These are phyloP conservation scores for Heliconius hortense DNA, from an alignment of 2,888 invertebrate genomes.

Conservation along the genomic window DNA sequence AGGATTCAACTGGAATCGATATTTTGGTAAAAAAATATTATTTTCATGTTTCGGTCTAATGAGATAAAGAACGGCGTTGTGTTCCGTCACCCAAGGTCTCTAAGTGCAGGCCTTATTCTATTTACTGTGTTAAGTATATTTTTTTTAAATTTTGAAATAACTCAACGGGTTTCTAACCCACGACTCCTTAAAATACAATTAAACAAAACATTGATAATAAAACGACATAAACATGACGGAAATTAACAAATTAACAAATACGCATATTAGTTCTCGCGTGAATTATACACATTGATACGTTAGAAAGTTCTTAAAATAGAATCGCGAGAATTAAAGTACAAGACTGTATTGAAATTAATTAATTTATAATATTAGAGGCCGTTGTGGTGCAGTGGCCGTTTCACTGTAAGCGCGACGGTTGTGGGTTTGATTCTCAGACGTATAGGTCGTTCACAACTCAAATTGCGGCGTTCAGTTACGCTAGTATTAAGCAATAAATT, in stretches of 20 bases:
- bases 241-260: constrained; percentile 3
- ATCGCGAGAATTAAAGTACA: not conserved
- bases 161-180: no score
- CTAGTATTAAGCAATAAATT: no score
- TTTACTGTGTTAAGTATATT: no score
- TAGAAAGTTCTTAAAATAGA: constrained; percentile 16
- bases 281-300: constrained; percentile 8
- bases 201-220: no score
- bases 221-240: no score
- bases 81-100: not conserved
- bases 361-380: not conserved
- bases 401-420: not conserved
- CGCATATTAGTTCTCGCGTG: constrained; percentile 15
- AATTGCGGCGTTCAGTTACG: no score
- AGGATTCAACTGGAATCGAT: no score
- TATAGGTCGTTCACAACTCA: no score
- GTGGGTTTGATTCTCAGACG: not conserved
- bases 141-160: no score
- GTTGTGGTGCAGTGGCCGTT: not conserved
- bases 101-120: no score
- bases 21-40: not conserved
- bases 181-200: no score
- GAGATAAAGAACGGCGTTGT: not conserved
- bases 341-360: not conserved
- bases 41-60: not conserved